Percentiles rank a stretch among this genome's conserved stretches.
These are phyloP conservation scores for Nomada hirtipes DNA, from an alignment of 2,888 invertebrate species.

Conservation along the genomic window DNA sequence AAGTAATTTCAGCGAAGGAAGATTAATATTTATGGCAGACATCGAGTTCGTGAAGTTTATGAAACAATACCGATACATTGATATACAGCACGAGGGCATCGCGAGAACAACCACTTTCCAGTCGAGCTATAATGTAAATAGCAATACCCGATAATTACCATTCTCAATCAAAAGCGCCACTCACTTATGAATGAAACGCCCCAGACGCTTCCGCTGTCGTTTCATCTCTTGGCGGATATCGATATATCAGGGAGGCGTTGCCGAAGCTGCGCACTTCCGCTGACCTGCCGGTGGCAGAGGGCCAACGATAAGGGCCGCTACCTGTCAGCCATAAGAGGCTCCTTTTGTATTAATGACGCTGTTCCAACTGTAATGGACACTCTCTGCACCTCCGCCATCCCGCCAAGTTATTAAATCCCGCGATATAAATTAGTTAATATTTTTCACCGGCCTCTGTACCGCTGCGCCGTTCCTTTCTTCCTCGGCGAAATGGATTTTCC, in stretches of 20 bases:
- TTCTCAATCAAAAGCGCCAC: conserved; percentile 7
- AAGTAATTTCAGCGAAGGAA: no score
- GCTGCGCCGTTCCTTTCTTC: not conserved
- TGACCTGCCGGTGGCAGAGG: conserved; percentile 43
- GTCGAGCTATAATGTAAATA: conserved; percentile 21
- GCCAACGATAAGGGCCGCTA: conserved; percentile 43
- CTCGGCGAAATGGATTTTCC: conserved; percentile 7
- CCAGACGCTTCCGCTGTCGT: conserved; percentile 20
- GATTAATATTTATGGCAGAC: no score
- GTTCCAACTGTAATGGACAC: conserved; percentile 30
- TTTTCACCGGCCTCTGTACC: conserved; percentile 1
- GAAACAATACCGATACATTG: no score
- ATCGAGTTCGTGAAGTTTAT: no score
- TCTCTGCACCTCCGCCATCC: no score
- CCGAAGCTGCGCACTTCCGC: conserved; percentile 26
- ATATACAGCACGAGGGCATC: no score
- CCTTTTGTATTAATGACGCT: conserved; percentile 51
- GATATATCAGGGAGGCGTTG: conserved; percentile 35
- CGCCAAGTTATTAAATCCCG: conserved; percentile 36
- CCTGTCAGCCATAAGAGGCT: conserved; percentile 20
- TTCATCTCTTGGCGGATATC: not conserved
- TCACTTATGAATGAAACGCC: conserved; percentile 22
- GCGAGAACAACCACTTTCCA: no score
- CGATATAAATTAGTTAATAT: conserved; percentile 35
- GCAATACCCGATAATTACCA: conserved; percentile 17